Evolutionary conservation across 2,888 invertebrate genomes (phyloP).

Genomic region (Lathronympha strigana): DNA sequence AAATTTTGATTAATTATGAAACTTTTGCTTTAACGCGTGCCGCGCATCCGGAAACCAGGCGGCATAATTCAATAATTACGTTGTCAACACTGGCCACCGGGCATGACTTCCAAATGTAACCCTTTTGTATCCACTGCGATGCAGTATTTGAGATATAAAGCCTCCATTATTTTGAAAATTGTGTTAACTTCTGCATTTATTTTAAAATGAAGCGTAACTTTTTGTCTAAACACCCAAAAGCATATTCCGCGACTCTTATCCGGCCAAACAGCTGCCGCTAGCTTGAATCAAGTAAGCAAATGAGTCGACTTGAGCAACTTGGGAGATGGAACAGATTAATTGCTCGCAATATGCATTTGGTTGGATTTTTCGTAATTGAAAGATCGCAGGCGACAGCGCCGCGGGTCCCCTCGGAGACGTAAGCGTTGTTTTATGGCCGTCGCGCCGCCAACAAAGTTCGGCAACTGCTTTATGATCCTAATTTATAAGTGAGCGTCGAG

Average conservation of each 20-base stretch:
- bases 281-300: conserved; percentile 35
- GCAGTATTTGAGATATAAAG: not conserved
- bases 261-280: conserved; percentile 36
- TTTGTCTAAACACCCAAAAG: conserved; percentile 32
- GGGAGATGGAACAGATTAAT: conserved; percentile 40
- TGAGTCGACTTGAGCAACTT: conserved; percentile 40
- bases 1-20: conserved; percentile 58
- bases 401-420: conserved; percentile 66
- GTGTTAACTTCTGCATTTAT: not conserved
- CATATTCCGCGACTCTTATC: conserved; percentile 34
- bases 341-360: conserved; percentile 40
- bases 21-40: conserved; percentile 43
- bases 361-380: conserved; percentile 63
- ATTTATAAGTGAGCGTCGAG: conserved; percentile 82
- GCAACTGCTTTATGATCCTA: conserved; percentile 84
- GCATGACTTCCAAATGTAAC: conserved; percentile 9
- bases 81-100: conserved; percentile 24
- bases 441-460: conserved; percentile 81
- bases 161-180: conserved; percentile 6
- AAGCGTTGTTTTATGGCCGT: conserved; percentile 81
- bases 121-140: not conserved
- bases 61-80: conserved; percentile 44
- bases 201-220: conserved; percentile 28
- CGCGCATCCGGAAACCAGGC: conserved; percentile 35
- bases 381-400: conserved; percentile 63